A percentile compares a stretch with the other conserved stretches of the same genome.
Conservation (phyloP, 1,140 invertebrate species). For the Lepidurus couesii region DNA sequence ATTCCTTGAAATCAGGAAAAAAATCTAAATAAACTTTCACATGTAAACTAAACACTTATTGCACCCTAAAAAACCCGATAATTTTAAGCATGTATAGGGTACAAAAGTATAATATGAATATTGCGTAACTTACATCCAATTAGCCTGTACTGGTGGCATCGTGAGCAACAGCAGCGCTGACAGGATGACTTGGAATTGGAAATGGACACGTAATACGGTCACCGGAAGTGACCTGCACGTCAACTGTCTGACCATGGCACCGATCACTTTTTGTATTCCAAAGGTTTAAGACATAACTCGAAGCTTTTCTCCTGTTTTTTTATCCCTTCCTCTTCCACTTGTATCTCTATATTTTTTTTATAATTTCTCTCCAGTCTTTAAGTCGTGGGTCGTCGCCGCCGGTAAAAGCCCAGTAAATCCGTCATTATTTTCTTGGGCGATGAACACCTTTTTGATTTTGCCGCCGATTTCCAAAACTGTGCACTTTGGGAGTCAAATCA, state of each 20-base stretch:
- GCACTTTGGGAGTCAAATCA: not conserved
- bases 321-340: not conserved
- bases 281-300: conserved; percentile 1
- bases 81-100: too few relatives aligned
- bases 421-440: not conserved
- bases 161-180: not conserved
- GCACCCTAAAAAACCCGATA: too few relatives aligned
- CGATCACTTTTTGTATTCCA: not conserved
- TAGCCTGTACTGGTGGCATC: not conserved
- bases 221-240: conserved; percentile 16
- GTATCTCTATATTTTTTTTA: not conserved
- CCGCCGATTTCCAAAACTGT: not conserved
- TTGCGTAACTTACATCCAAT: not conserved
- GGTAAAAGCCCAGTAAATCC: not conserved
- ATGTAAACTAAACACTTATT: too few relatives aligned
- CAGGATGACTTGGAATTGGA: not conserved
- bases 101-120: not conserved
- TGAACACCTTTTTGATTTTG: not conserved
- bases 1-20: too few relatives aligned
- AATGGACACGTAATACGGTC: not conserved
- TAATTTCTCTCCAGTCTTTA: not conserved
- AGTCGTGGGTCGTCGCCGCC: not conserved
- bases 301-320: not conserved
- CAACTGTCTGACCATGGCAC: conserved; percentile 15
- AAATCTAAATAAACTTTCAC: too few relatives aligned